These are phyloP conservation scores for Ischnus inquisitorius DNA, from an alignment of 2,888 invertebrate genomes.

Conservation along the genomic window DNA sequence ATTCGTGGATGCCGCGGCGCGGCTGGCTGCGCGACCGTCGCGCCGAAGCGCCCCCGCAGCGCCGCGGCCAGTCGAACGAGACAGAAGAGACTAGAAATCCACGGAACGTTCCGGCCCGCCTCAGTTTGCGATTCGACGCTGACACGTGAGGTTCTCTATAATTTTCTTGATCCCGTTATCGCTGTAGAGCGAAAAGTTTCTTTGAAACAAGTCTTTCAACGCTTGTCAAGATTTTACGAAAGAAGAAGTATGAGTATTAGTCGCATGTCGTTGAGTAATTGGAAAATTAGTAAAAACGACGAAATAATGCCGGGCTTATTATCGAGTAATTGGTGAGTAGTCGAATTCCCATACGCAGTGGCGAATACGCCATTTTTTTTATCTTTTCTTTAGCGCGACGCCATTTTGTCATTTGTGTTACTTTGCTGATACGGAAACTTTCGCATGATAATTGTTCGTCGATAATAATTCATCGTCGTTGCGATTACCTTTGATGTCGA, in stretches of 20 bases:
- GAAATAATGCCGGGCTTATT: constrained; percentile 88
- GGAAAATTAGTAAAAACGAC: constrained; percentile 84
- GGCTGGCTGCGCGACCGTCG: background rate
- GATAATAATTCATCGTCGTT: background rate
- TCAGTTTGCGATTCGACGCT: constrained; percentile 45
- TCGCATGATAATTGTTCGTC: background rate
- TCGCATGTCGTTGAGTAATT: constrained; percentile 83
- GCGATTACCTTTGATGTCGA: background rate
- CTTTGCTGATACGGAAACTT: background rate
- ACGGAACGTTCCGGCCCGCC: background rate
- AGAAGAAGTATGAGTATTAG: constrained; percentile 85
- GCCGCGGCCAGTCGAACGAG: background rate
- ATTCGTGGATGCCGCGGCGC: background rate
- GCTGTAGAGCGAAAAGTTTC: constrained; percentile 60
- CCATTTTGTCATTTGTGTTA: constrained; percentile 57
- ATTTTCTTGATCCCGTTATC: constrained; percentile 29
- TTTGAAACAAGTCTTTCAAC: constrained; percentile 61
- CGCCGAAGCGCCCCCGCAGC: background rate
- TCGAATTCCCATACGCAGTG: constrained; percentile 42
- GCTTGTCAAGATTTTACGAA: constrained; percentile 84
- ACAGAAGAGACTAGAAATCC: constrained; percentile 5
- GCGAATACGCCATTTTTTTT: constrained; percentile 75
- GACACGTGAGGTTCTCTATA: constrained; percentile 14
- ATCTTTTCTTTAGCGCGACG: constrained; percentile 61
- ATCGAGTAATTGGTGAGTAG: constrained; percentile 89